These are phyloP conservation scores for Echeneis naucrates DNA, from an alignment of 2,797 vertebrate genomes.

Conservation along the genomic window DNA sequence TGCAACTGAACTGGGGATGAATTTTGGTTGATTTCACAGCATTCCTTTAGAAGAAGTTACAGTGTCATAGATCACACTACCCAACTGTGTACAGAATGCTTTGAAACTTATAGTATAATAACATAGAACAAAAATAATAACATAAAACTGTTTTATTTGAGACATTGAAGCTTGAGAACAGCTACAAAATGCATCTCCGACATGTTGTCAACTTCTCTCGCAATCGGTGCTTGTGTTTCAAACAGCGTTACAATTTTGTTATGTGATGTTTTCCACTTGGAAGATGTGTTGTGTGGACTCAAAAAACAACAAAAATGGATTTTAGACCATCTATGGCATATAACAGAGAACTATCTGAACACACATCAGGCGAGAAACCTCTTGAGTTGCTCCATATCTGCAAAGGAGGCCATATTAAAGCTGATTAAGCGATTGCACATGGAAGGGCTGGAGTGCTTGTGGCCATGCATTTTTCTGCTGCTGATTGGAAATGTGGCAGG, in stretches of 20 bases:
- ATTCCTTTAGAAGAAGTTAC: neutral
- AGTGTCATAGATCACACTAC: neutral
- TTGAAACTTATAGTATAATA: no score
- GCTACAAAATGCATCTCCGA: neutral
- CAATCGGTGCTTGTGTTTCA: neutral
- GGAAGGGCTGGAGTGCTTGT: conserved; percentile 81
- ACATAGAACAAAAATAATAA: no score
- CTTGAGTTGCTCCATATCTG: conserved; percentile 82
- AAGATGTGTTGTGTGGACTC: neutral
- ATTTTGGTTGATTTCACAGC: no score
- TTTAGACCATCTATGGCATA: conserved; percentile 6
- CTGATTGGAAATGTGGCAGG: conserved; percentile 62
- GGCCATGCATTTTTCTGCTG: conserved; percentile 71
- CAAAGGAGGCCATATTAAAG: conserved; percentile 87
- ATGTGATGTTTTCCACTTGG: neutral
- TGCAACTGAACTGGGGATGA: no score
- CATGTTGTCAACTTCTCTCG: neutral
- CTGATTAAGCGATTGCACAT: conserved; percentile 77
- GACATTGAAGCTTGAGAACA: neutral
- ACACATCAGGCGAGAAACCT: conserved; percentile 80
- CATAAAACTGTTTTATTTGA: no score
- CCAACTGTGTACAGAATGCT: neutral
- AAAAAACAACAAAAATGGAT: conserved; percentile 7
- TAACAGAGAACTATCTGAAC: conserved; percentile 71
- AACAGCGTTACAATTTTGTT: neutral